Evolutionary conservation across 2,888 invertebrate species (phyloP), one percentile per base, ranked within the genome.

Genomic region (Drosophila mercatorum): DNA sequence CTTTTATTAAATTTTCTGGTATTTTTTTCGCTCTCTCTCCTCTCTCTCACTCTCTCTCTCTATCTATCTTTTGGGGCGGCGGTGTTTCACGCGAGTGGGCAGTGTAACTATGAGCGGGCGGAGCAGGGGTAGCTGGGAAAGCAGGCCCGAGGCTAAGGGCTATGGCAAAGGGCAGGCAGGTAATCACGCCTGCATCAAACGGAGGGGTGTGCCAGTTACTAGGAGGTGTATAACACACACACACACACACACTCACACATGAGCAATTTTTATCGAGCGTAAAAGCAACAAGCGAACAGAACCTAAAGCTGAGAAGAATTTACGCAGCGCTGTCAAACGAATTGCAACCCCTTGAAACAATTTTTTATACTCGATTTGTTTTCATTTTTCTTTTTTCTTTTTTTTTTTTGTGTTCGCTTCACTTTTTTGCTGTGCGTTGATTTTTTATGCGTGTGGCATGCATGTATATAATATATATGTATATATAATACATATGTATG

Each of bases 281-380:
- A 68, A 80, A 66, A 76, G 80, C 79, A 80, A 80, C 80, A 82
- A 86, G 81, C 86, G 72, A 51, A 70, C 55, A 43, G 40, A 59
- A 67, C 49, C 61, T 68, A 59, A 34, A 40, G 53, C n/a, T 36
- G 63, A 41, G 46, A 8, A 62, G 56, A 63, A 75, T 76, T 73
- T 68, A 69, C 65, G 61, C 59, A 75, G 59, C 69, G 82, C 78
- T 69, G 84, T 84, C 88, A 77, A 85, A 75, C 83, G 72, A 75
- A 78, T 59, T 73, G 75, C 85, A 85, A 88, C 86, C 83, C 83
- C 83, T 84, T 88, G 86, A 84, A 78, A 75, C 75, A 68, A 85
- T 84, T 88, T 85, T 84, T 80, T 85, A 82, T 83, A 88, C 86
- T 75, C 83, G 83, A 88, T 83, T 83, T 83, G 88, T 83, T 83